Base-by-base conservation (phyloP, 2,113 vertebrate genomes). In the Axis porcinus region DNA sequence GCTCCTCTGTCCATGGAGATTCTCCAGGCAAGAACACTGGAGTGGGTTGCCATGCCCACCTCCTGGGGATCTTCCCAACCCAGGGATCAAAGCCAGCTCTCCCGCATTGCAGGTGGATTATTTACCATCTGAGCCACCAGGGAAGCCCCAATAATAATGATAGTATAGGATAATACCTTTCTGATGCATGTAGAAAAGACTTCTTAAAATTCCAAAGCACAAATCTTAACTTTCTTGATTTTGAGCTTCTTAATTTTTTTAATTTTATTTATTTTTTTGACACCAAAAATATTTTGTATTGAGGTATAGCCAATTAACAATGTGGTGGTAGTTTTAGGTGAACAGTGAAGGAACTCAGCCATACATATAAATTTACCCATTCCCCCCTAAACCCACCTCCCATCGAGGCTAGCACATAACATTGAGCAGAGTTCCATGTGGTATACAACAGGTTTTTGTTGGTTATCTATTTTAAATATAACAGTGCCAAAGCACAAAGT, bases 381-480 rank as follows among this genome's bases (percentile, higher is more conserved):
- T 25, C 0, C 21, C 67, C 5, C 0, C 5, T 3, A 74, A 25
- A 14, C 70, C 36, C 70, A 14, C 13, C 23, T 43, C 70, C 23
- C 36, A 43, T 27, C 36, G 6, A 27, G 36, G 12, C 70, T 76
- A 43, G 70, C 70, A 43, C 36, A 14, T 27, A 43, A 76, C 40
- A 27, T 7, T 76, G 70, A 76, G 70, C 70, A 76, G 40, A 76
- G 70, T 76, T 43, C 70, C 70, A 76, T 7, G 40, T 43, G 40
- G 36, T 27, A 4, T 43, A 15, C 40, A 76, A 43, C 40, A 76
- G 40, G 40, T 14, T 76, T 76, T 43, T 43, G 40, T 76, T 14
- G 6, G 11, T 43, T 76, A 76, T 43, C 12, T 27, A 27, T 43
- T 76, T 76, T 76, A 43, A 76, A 43, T 27, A 43, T 15, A 76